Percentiles rank a stretch among this genome's conserved stretches.
phyloP scores from a whole-genome alignment of 2,888 invertebrate species.

The Bhutanitis thaidina region DNA sequence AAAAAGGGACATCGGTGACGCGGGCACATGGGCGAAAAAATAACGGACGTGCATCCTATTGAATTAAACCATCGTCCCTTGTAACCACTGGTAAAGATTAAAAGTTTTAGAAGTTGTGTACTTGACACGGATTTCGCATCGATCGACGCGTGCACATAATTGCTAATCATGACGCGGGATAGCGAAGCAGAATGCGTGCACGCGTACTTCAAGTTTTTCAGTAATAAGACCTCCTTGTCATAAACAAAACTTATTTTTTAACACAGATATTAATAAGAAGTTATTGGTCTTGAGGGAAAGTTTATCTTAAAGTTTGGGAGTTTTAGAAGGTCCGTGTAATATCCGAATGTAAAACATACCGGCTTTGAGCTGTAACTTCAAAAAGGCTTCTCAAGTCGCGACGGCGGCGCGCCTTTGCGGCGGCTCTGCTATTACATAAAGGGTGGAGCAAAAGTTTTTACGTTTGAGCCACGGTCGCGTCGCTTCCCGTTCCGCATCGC shows the following conservation, averaged over 20 bases:
- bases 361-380: constrained; percentile 68
- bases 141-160: constrained; percentile 13
- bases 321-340: constrained; percentile 47
- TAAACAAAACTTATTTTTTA: neutral
- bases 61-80: constrained; percentile 47
- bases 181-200: constrained; percentile 9
- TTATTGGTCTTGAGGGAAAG: neutral
- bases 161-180: constrained; percentile 11
- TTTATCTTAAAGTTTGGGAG: constrained; percentile 30
- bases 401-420: constrained; percentile 34
- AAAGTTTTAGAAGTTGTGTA: constrained; percentile 14
- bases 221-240: neutral
- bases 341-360: constrained; percentile 71
- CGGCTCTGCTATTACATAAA: constrained; percentile 61
- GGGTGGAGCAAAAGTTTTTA: constrained; percentile 75
- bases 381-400: constrained; percentile 67
- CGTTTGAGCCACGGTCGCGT: constrained; percentile 62
- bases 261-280: neutral
- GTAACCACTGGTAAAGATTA: neutral
- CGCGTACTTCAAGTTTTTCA: neutral
- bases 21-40: constrained; percentile 20
- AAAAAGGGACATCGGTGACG: neutral
- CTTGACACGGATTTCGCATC: constrained; percentile 14
- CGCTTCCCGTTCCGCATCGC: constrained; percentile 62
- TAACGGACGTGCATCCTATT: constrained; percentile 60